Percentiles rank a stretch among this genome's conserved stretches.
Evolutionary conservation across 2,888 invertebrate genomes (phyloP).

Genomic region (Stenurella melanura): DNA sequence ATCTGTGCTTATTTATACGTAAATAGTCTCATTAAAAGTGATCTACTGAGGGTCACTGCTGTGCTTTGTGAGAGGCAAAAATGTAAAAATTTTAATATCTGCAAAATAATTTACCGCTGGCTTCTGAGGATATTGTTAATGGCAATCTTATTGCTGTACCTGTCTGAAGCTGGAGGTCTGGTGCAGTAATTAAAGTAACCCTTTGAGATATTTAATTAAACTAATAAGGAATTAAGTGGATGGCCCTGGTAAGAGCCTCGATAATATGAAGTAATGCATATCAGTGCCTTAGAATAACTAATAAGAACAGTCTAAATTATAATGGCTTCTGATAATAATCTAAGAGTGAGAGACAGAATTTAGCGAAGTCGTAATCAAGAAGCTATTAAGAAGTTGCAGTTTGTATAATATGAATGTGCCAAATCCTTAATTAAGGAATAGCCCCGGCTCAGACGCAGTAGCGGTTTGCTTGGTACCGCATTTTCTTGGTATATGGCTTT

Average conservation of each 20-base stretch:
- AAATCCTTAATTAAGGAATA: slow-evolving; percentile 69
- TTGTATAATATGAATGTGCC: slow-evolving; percentile 66
- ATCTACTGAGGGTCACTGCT: slow-evolving; percentile 12
- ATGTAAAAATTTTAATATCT: slow-evolving; percentile 28
- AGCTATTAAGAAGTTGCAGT: slow-evolving; percentile 66
- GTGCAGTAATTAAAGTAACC: slow-evolving; percentile 56
- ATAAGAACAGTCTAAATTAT: slow-evolving; percentile 42
- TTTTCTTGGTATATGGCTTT: slow-evolving; percentile 68
- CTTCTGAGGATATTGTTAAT: slow-evolving; percentile 40
- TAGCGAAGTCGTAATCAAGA: slow-evolving; percentile 61
- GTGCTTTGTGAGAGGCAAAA: background rate
- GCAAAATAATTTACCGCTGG: slow-evolving; percentile 24
- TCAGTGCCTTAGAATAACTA: slow-evolving; percentile 39
- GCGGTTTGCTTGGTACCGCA: slow-evolving; percentile 60
- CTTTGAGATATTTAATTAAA: slow-evolving; percentile 59
- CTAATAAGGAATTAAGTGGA: slow-evolving; percentile 57
- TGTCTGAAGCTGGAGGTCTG: slow-evolving; percentile 34
- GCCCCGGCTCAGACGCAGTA: slow-evolving; percentile 60
- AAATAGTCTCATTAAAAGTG: slow-evolving; percentile 18
- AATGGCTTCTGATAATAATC: slow-evolving; percentile 43
- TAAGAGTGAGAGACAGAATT: slow-evolving; percentile 51
- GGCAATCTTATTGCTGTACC: slow-evolving; percentile 38
- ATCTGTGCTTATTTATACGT: slow-evolving; percentile 24
- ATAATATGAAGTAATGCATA: slow-evolving; percentile 46
- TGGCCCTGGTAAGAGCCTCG: slow-evolving; percentile 36